phyloP scores from a whole-genome alignment of 2,888 invertebrate genomes.

The Thereva unica region DNA sequence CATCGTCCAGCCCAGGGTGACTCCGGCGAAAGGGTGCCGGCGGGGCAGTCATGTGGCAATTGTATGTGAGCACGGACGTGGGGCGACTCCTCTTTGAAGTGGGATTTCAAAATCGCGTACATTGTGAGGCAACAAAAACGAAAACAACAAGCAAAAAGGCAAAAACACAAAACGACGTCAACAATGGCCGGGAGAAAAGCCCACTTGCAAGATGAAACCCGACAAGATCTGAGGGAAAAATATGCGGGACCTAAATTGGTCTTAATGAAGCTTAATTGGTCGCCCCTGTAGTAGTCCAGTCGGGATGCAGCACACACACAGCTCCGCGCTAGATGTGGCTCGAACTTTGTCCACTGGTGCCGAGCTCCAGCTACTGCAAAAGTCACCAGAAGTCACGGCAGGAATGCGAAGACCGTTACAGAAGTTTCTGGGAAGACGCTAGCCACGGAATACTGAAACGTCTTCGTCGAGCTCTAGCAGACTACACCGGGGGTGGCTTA shows the following conservation, averaged over 20 bases:
- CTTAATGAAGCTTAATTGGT: slow-evolving; percentile 60
- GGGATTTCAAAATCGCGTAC: slow-evolving; percentile 40
- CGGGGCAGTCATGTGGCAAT: too few relatives aligned
- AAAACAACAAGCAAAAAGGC: slow-evolving; percentile 4
- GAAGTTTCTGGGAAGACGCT: too few relatives aligned
- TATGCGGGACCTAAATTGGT: slow-evolving; percentile 61
- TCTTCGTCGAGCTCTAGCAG: too few relatives aligned
- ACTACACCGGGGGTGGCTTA: too few relatives aligned
- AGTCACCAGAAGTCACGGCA: background rate
- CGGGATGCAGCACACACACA: slow-evolving; percentile 38
- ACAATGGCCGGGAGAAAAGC: slow-evolving; percentile 6
- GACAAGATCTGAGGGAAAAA: slow-evolving; percentile 36
- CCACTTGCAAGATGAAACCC: slow-evolving; percentile 34
- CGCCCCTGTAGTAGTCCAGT: slow-evolving; percentile 52
- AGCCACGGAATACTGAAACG: too few relatives aligned
- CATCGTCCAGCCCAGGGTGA: too few relatives aligned
- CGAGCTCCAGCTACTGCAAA: background rate
- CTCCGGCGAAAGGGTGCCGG: too few relatives aligned
- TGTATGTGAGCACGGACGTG: too few relatives aligned
- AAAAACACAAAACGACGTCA: background rate
- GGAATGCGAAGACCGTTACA: slow-evolving; percentile 1
- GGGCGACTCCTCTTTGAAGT: slow-evolving; percentile 13
- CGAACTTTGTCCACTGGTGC: slow-evolving; percentile 11
- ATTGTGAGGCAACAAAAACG: slow-evolving; percentile 25
- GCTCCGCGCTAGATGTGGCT: background rate